Evolutionary conservation across 1,140 invertebrate species (phyloP).

Genomic region (Drosophila lowei): DNA sequence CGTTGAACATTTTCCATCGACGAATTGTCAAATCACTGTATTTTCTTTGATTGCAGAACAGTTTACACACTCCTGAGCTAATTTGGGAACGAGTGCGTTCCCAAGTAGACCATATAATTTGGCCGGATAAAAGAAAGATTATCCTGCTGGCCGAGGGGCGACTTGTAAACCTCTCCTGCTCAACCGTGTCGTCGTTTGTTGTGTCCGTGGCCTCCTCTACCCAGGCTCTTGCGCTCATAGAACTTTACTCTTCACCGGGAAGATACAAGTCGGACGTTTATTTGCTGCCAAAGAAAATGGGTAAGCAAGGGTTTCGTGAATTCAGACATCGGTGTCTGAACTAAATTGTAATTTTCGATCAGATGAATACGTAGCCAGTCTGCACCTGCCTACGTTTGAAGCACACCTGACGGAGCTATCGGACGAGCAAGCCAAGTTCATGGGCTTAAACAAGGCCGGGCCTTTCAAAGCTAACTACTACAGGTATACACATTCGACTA

Average conservation of each 20-base stretch:
- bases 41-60: slow-evolving; percentile 87
- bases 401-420: slow-evolving; percentile 97
- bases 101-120: slow-evolving; percentile 98
- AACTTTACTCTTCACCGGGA: slow-evolving; percentile 95
- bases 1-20: not conserved
- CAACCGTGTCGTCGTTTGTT: slow-evolving; percentile 98
- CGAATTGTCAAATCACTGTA: not conserved
- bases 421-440: slow-evolving; percentile 98
- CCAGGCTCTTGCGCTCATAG: slow-evolving; percentile 97
- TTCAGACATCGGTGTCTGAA: too few relatives aligned
- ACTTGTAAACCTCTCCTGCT: slow-evolving; percentile 97
- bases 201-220: slow-evolving; percentile 98
- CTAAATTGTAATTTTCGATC: not conserved
- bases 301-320: slow-evolving; percentile 84
- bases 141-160: slow-evolving; percentile 97
- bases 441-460: slow-evolving; percentile 98
- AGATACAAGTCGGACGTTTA: slow-evolving; percentile 99
- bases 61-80: slow-evolving; percentile 95
- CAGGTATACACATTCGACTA: slow-evolving; percentile 85
- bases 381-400: slow-evolving; percentile 98
- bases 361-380: slow-evolving; percentile 81
- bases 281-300: slow-evolving; percentile 98
- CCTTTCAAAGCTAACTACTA: slow-evolving; percentile 99
- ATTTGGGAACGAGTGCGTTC: slow-evolving; percentile 98
- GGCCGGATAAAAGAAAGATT: slow-evolving; percentile 95